Evolutionary conservation across 2,888 invertebrate genomes (phyloP), one percentile per base, ranked within the genome.

Genomic region (Scaptomyza caliginosa): DNA sequence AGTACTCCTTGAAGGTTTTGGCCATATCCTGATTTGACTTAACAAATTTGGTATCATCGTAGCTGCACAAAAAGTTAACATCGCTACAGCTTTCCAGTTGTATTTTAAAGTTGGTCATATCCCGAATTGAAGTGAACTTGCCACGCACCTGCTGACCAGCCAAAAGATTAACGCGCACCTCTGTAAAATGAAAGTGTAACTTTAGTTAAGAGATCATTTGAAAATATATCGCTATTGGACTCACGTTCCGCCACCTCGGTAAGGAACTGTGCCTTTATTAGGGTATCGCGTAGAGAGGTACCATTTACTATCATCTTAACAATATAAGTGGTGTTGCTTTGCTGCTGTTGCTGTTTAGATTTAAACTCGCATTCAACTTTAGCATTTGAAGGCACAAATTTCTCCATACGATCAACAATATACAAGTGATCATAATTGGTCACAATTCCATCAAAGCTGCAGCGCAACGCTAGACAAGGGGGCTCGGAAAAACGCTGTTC

Each of bases 381-480:
- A 17, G 89, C 85, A 57, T 86, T 88, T 11, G 80, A 62, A 1
- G 90, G 89, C 67, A 91, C 86, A 77, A 88, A 90, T 40, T 89
- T 90, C 16, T 90, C 90, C 88, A 91, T 89, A 54, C 89, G 86
- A 73, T 90, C 90, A 16, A 90, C 89, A 50, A 91, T 90, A 64
- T 82, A 92, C 77, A 89, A 58, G 28, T 89, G 89, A 0, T 93
- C 93, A 4, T 92, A 93, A 38, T 91, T 91, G 0, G 95, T 94
- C 17, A 92, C 89, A 2, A 96, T 92, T 30, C 94, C 93, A 30
- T 92, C 91, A 49, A 96, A 90, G 0, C 93, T 92, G 86, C 96
- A 96, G 49, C 93, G 93, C 0, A 96, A 91, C 0, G 95, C 95
- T 93, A 96, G 94, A 50, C 93, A 93, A 0, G 96, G 95, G 17